phyloP scores from a whole-genome alignment of 35 echinoderm and acorn worm species.

The Ptychodera flava region DNA sequence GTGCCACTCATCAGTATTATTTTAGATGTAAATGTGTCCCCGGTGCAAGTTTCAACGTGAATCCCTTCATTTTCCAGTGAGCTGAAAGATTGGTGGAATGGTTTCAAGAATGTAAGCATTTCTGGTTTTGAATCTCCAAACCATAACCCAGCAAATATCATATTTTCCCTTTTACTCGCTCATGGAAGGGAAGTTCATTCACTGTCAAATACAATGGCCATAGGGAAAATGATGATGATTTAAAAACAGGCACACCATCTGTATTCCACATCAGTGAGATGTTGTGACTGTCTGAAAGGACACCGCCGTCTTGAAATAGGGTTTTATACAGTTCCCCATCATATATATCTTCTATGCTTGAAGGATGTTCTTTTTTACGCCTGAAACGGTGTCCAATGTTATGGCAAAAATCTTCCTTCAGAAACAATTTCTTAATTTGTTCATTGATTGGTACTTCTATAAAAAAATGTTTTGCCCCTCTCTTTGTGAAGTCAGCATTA shows the following conservation, averaged over 20 bases:
- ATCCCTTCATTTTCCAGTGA: slow-evolving; percentile 5
- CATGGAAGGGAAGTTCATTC: slow-evolving; percentile 43
- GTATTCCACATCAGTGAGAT: slow-evolving; percentile 54
- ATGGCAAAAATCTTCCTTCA: background rate
- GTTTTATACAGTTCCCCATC: slow-evolving; percentile 48
- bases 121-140: slow-evolving; percentile 46
- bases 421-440: background rate
- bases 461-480: background rate
- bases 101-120: slow-evolving; percentile 26
- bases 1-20: slow-evolving; percentile 26
- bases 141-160: slow-evolving; percentile 64
- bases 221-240: slow-evolving; percentile 44
- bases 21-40: background rate
- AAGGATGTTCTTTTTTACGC: background rate
- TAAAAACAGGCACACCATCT: slow-evolving; percentile 73
- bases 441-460: background rate
- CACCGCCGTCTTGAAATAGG: slow-evolving; percentile 21
- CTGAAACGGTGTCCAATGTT: slow-evolving; percentile 22
- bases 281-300: slow-evolving; percentile 24
- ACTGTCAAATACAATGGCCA: slow-evolving; percentile 62
- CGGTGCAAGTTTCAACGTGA: background rate
- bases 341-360: slow-evolving; percentile 55
- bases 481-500: background rate
- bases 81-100: slow-evolving; percentile 19
- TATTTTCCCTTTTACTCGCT: slow-evolving; percentile 42